phyloP scores from a whole-genome alignment of 2,888 invertebrate species.

The Xestoiulus laeticollis region DNA sequence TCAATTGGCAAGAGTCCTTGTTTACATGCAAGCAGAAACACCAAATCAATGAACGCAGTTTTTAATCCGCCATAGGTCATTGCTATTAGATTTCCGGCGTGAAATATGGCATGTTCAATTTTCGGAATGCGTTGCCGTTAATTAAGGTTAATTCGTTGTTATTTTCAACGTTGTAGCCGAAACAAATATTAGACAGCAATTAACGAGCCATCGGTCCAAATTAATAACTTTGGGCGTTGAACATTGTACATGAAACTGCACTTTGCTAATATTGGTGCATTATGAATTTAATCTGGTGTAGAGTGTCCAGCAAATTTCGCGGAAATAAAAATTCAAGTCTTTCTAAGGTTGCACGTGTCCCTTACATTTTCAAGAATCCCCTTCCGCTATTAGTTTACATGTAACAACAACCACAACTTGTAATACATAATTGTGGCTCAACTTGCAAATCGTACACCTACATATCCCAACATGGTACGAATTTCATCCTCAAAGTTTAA shows the following conservation, averaged over 20 bases:
- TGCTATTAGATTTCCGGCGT: background rate
- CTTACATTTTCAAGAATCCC: no score
- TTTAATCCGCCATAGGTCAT: background rate
- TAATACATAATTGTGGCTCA: no score
- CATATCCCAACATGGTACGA: no score
- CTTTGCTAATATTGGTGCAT: background rate
- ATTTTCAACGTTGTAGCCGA: background rate
- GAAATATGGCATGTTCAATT: conserved; percentile 27
- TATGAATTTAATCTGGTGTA: background rate
- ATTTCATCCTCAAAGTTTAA: no score
- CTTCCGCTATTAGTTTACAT: no score
- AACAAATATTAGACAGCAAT: background rate
- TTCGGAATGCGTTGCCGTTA: background rate
- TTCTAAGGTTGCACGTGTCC: no score
- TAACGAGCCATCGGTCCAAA: conserved; percentile 8
- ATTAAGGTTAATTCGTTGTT: conserved; percentile 11
- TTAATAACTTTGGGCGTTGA: conserved; percentile 38
- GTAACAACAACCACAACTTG: no score
- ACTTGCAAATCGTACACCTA: no score
- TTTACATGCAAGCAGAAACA: background rate
- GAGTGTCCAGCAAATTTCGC: no score
- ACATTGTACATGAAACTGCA: background rate
- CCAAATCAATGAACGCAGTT: conserved; percentile 1
- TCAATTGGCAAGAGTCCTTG: background rate
- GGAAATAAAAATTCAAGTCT: no score